A percentile compares a stretch with the other conserved stretches of the same genome.
Conservation (phyloP, 2,113 vertebrate genomes). For the Desmodus rotundus region DNA sequence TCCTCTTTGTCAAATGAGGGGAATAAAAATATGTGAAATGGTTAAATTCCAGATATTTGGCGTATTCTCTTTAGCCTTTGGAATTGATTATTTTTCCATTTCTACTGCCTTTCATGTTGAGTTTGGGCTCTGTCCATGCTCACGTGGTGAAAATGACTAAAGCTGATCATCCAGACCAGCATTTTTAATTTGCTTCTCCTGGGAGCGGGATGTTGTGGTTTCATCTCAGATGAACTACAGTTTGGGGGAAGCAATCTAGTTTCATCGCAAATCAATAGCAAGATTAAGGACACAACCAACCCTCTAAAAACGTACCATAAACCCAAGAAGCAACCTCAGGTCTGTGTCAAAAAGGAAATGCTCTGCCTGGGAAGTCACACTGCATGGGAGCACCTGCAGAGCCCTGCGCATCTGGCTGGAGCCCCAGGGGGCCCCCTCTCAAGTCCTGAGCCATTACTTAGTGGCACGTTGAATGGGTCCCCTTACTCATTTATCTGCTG, state of each 20-base stretch:
- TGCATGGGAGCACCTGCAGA: neutral
- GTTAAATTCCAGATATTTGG: neutral
- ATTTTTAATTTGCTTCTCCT: conserved; percentile 27
- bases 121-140: neutral
- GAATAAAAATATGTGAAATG: neutral
- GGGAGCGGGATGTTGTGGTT: conserved; percentile 7
- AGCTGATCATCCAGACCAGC: neutral
- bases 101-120: neutral
- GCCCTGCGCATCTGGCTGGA: neutral
- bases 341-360: neutral
- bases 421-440: neutral
- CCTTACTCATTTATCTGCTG: neutral
- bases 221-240: neutral
- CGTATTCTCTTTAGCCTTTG: neutral
- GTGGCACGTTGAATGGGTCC: neutral
- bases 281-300: neutral
- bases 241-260: neutral
- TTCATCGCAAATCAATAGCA: neutral
- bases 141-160: neutral
- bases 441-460: neutral
- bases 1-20: neutral
- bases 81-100: neutral
- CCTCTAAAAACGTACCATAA: neutral
- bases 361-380: neutral
- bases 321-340: neutral